Percentiles rank a stretch among this genome's conserved stretches.
These are phyloP conservation scores for Ellobium chinense DNA, from an alignment of 2,888 invertebrate species.

Conservation along the genomic window DNA sequence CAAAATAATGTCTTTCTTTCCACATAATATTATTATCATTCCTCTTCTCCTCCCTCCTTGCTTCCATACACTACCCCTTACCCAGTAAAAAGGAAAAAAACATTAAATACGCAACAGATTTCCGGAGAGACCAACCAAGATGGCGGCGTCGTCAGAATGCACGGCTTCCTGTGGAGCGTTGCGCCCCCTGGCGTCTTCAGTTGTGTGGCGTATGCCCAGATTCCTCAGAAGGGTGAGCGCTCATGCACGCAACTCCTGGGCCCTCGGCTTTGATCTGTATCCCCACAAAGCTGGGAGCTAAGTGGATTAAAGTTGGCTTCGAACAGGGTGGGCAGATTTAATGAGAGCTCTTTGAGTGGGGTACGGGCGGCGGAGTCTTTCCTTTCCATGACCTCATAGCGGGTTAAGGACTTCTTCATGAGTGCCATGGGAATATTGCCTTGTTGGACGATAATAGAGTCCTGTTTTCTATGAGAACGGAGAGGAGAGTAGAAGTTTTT, in stretches of 20 bases:
- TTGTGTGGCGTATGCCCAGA: not conserved
- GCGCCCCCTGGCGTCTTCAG: not conserved
- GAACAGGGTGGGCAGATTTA: slow-evolving; percentile 4
- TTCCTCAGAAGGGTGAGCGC: not conserved
- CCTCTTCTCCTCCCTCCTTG: too few species aligned
- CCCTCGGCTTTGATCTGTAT: not conserved
- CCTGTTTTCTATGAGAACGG: not conserved
- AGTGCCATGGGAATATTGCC: too few species aligned
- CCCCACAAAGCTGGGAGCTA: not conserved
- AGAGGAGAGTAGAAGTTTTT: too few species aligned
- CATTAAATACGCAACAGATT: too few species aligned
- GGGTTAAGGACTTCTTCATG: not conserved
- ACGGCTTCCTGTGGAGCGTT: not conserved
- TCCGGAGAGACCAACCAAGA: not conserved
- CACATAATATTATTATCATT: too few species aligned
- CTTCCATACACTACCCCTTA: too few species aligned
- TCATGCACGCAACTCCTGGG: not conserved
- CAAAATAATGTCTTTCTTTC: too few species aligned
- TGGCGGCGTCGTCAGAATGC: too few species aligned
- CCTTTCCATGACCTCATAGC: not conserved
- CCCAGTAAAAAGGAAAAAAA: too few species aligned
- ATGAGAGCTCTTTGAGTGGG: slow-evolving; percentile 11
- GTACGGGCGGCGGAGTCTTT: not conserved
- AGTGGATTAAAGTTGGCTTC: not conserved
- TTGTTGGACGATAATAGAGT: not conserved